A percentile compares a stretch with the other conserved stretches of the same genome.
Evolutionary conservation across 2,888 invertebrate species (phyloP).

Genomic region (Metallyticus violacea): DNA sequence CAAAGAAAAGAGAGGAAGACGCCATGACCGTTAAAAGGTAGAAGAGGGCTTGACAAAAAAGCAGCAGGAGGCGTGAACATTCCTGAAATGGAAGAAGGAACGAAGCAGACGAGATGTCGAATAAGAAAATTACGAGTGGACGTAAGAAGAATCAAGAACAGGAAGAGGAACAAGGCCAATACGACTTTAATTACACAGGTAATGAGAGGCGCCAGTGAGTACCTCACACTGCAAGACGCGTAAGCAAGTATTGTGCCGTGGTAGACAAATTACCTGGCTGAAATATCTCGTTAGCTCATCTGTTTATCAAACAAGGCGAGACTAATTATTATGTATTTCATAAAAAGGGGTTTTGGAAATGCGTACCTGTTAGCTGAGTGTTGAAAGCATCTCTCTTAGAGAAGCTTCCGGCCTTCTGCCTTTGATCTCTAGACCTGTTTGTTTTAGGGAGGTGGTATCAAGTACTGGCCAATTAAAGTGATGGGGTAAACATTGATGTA

Average conservation of each 20-base stretch:
- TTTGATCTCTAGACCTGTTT: constrained; percentile 11
- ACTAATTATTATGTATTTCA: constrained; percentile 14
- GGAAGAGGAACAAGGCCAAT: too few relatives aligned
- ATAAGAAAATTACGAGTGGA: too few relatives aligned
- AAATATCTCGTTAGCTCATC: background rate
- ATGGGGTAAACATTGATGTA: background rate
- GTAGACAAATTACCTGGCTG: background rate
- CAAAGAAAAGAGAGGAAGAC: too few relatives aligned
- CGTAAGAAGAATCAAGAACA: too few relatives aligned
- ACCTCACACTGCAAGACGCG: too few relatives aligned
- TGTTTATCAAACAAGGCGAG: background rate
- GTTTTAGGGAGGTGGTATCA: constrained; percentile 6
- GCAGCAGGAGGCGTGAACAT: too few relatives aligned
- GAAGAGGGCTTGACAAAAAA: too few relatives aligned
- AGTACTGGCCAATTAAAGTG: constrained; percentile 13
- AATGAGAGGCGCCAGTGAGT: too few relatives aligned
- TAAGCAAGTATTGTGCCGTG: background rate
- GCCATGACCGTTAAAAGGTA: too few relatives aligned
- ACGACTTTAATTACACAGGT: too few relatives aligned
- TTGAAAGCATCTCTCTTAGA: background rate
- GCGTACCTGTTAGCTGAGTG: background rate
- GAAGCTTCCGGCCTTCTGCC: background rate
- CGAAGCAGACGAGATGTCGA: too few relatives aligned
- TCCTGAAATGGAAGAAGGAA: too few relatives aligned
- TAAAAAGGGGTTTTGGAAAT: constrained; percentile 1